These are phyloP conservation scores for Platycheirus rosarum DNA, from an alignment of 2,888 invertebrate genomes.

Conservation along the genomic window DNA sequence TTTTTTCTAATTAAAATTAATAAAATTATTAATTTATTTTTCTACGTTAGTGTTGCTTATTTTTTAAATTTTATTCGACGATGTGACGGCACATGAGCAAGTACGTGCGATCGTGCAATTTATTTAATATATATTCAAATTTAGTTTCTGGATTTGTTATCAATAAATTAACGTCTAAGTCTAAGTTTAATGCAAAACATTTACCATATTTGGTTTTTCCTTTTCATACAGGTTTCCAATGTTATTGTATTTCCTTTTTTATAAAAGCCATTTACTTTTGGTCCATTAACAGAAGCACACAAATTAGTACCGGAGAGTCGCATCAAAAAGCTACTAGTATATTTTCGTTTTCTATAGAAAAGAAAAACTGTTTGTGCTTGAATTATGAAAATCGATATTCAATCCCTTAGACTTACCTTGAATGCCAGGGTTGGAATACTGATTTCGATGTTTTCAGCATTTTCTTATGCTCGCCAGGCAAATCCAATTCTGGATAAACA, in stretches of 20 bases:
- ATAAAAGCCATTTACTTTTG: constrained; percentile 83
- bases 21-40: too few species aligned
- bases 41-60: too few species aligned
- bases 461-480: constrained; percentile 86
- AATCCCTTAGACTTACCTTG: constrained; percentile 82
- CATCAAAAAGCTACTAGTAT: constrained; percentile 88
- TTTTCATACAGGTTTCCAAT: constrained; percentile 87
- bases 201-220: constrained; percentile 87
- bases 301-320: constrained; percentile 88
- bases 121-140: too few species aligned
- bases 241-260: constrained; percentile 89
- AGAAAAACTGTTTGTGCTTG: not conserved
- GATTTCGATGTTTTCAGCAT: constrained; percentile 82
- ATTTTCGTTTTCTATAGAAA: constrained; percentile 86
- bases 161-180: too few species aligned
- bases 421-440: constrained; percentile 92
- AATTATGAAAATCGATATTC: not conserved
- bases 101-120: too few species aligned
- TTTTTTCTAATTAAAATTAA: too few species aligned
- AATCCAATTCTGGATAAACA: constrained; percentile 94
- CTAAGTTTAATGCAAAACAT: too few species aligned
- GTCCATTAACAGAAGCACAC: constrained; percentile 88
- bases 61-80: too few species aligned
- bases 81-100: too few species aligned
- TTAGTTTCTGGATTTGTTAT: too few species aligned